Conservation (phyloP, 2,113 vertebrate genomes). For the Sclerurus mexicanus region DNA sequence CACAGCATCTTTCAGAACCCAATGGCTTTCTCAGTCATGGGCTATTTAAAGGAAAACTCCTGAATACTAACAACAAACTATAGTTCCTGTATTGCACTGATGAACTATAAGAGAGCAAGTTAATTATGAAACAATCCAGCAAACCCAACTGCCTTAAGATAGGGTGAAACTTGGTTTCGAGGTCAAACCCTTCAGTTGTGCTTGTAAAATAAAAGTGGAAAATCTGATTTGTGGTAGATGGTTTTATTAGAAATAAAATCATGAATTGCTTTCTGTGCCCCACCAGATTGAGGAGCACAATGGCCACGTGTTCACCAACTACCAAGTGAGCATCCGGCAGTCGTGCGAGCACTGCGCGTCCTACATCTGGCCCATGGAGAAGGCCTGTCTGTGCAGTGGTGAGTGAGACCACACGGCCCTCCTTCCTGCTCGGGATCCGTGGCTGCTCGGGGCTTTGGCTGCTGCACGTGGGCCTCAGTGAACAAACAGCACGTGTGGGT, state of each 20-base stretch:
- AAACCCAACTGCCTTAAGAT: not conserved
- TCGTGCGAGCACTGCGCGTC: slow-evolving; percentile 93
- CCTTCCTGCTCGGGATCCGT: not conserved
- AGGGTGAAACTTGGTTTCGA: not conserved
- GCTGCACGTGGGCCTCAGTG: not conserved
- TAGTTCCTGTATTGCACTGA: not conserved
- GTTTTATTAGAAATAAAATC: not conserved
- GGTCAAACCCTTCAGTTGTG: not conserved
- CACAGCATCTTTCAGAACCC: not conserved
- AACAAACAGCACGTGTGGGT: not conserved
- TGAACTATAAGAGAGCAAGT: not conserved
- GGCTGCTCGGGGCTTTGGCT: not conserved
- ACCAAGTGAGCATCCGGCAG: slow-evolving; percentile 95
- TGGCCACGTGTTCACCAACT: slow-evolving; percentile 87
- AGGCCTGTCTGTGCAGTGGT: slow-evolving; percentile 93
- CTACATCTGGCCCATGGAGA: slow-evolving; percentile 98
- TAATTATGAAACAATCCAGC: not conserved
- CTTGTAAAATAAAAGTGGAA: not conserved
- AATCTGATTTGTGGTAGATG: not conserved
- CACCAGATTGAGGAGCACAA: slow-evolving; percentile 84
- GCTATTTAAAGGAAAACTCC: not conserved
- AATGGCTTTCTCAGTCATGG: not conserved
- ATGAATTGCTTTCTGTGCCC: not conserved
- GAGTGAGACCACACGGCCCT: slow-evolving; percentile 44
- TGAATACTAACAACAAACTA: not conserved